These are phyloP conservation scores for Nephotettix cincticeps DNA, from an alignment of 1,140 invertebrate species.

Conservation along the genomic window DNA sequence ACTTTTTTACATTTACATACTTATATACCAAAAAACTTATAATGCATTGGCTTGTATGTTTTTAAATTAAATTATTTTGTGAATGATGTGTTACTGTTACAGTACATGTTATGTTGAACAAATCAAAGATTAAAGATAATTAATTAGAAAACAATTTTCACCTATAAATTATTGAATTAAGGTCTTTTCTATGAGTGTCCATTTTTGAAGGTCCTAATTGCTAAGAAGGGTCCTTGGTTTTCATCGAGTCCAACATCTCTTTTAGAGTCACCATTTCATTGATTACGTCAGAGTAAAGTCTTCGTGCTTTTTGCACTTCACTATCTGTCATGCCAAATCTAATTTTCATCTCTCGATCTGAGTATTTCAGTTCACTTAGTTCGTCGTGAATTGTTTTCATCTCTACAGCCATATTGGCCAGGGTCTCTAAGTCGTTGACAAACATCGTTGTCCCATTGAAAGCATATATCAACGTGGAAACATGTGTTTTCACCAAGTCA, in stretches of 20 bases:
- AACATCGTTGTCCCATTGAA: background rate
- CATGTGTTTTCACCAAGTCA: background rate
- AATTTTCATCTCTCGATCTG: background rate
- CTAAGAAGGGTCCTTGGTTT: background rate
- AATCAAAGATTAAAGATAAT: too few species aligned
- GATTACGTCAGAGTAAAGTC: background rate
- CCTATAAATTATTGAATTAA: too few species aligned
- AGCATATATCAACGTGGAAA: background rate
- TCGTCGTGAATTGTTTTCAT: background rate
- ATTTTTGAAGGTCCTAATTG: too few species aligned
- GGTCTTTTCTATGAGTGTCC: too few species aligned
- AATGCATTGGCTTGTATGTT: too few species aligned
- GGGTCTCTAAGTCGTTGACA: background rate
- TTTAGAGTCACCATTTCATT: background rate
- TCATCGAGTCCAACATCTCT: background rate
- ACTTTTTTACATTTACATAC: too few species aligned
- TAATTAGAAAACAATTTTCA: too few species aligned
- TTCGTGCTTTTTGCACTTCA: background rate
- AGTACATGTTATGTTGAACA: too few species aligned
- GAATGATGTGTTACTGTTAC: too few species aligned
- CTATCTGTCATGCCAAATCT: background rate
- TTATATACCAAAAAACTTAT: too few species aligned
- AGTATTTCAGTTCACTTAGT: background rate
- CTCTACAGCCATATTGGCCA: background rate
- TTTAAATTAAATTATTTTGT: too few species aligned